Evolutionary conservation across 2,797 vertebrate species (phyloP).

Genomic region (Thamnophis elegans): DNA sequence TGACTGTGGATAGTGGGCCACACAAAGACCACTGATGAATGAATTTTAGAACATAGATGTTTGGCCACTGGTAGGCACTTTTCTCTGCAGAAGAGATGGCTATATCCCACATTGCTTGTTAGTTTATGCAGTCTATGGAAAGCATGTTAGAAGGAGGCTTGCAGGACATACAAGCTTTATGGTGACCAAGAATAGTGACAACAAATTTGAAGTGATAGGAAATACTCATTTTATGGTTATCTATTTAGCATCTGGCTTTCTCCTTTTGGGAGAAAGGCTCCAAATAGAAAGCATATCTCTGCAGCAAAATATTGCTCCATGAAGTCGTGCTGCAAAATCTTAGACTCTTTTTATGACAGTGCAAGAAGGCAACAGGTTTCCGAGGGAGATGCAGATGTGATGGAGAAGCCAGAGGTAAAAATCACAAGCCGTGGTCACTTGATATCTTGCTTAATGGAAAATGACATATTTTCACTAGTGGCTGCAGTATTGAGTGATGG

Average conservation of each 20-base stretch:
- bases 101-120: not conserved
- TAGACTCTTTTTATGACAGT: not conserved
- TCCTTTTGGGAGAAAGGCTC: not conserved
- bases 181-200: not conserved
- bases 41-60: not conserved
- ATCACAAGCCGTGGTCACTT: not conserved
- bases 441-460: not conserved
- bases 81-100: not conserved
- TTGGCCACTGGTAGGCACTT: not conserved
- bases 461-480: not conserved
- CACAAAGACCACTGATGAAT: not conserved
- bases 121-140: not conserved
- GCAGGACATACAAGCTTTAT: not conserved
- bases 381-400: not conserved
- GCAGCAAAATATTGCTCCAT: not conserved
- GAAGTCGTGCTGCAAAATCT: not conserved
- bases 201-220: not conserved
- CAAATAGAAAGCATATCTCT: not conserved
- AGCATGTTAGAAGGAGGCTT: not conserved
- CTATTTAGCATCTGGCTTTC: not conserved
- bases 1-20: not conserved
- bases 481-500: not conserved
- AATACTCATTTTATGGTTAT: too few species aligned
- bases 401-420: not conserved
- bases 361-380: not conserved